Base-by-base conservation (phyloP, 2,113 vertebrate species). In the Osmerus mordax region DNA sequence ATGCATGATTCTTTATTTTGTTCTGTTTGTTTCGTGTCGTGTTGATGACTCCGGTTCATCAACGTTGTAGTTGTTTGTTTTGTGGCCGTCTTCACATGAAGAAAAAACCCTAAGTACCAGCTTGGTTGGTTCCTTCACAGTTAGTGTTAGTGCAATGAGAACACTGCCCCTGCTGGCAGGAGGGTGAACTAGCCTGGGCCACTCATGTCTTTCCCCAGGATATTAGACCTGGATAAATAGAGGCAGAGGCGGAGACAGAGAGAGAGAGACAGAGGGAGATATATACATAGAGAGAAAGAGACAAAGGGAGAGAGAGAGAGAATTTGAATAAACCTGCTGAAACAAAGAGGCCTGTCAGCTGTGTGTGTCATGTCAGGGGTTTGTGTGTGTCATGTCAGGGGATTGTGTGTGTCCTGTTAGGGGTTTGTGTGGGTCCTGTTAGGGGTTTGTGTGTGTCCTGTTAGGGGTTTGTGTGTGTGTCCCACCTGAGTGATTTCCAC, bases 401-500 rank as follows among this genome's bases (percentile, higher is more conserved):
- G 7, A 4, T 66, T 25, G 13, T 41, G 36, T 41, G 36, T 0
- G 8, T 41, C 36, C 8, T 6, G 4, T 9, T 8, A 41, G 36
- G 36, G 36, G 7, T 7, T 66, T 25, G 13, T 13, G 18, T 62
- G 3, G n/a, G n/a, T n/a, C n/a, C n/a, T n/a, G n/a, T n/a, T n/a
- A n/a, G n/a, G n/a, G n/a, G n/a, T n/a, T n/a, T n/a, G 36, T 41
- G 36, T 41, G 36, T 0, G 8, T 41, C 36, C 8, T 6, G 4
- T 9, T 8, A 41, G 36, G 36, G 36, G 7, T 7, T 66, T 25
- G 13, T 13, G 18, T 62, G 3, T 61, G 2, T 41, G 8, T 55
- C 78, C 47, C 88, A 98, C 97, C 97, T 98, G 91, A 99, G 96
- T 72, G 95, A 94, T 92, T 98, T 97, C 92, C 96, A 98, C 78